Conservation (phyloP, 37 sponge, comb jelly and placozoan genomes). For the Ephydatia muelleri region DNA sequence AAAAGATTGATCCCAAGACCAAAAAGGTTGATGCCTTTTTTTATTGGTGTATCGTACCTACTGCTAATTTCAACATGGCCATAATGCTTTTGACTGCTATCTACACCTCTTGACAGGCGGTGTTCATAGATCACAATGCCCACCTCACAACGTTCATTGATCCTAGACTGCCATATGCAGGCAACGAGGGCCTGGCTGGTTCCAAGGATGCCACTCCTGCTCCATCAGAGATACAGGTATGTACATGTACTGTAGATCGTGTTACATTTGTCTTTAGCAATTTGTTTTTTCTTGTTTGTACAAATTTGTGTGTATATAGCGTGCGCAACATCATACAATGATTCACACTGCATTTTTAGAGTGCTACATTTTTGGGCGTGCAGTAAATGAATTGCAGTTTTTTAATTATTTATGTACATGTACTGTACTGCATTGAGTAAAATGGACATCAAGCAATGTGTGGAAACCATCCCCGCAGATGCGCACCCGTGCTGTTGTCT, state of each 20-base stretch:
- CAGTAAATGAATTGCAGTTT: too few relatives aligned
- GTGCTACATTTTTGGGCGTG: too few relatives aligned
- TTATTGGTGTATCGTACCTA: not conserved
- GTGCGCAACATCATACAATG: too few relatives aligned
- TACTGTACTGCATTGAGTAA: too few relatives aligned
- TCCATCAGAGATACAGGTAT: not conserved
- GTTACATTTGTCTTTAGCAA: not conserved
- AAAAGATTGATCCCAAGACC: constrained; percentile 34
- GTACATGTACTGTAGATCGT: not conserved
- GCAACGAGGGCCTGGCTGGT: constrained; percentile 16
- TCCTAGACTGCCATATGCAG: constrained; percentile 81
- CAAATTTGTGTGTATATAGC: too few relatives aligned
- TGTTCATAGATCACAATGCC: constrained; percentile 75
- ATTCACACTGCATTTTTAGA: too few relatives aligned
- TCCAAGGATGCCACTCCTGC: not conserved
- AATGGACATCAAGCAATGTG: too few relatives aligned
- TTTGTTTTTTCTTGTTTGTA: too few relatives aligned
- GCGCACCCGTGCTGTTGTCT: too few relatives aligned
- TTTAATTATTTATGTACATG: too few relatives aligned
- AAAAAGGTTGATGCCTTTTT: constrained; percentile 7
- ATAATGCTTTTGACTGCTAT: not conserved
- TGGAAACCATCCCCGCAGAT: too few relatives aligned
- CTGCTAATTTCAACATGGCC: not conserved
- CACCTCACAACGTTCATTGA: constrained; percentile 76
- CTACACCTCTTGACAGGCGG: not conserved